Base-by-base conservation (phyloP, 92 coral and sea anemone species). In the Hydrozoanthus gracilis region DNA sequence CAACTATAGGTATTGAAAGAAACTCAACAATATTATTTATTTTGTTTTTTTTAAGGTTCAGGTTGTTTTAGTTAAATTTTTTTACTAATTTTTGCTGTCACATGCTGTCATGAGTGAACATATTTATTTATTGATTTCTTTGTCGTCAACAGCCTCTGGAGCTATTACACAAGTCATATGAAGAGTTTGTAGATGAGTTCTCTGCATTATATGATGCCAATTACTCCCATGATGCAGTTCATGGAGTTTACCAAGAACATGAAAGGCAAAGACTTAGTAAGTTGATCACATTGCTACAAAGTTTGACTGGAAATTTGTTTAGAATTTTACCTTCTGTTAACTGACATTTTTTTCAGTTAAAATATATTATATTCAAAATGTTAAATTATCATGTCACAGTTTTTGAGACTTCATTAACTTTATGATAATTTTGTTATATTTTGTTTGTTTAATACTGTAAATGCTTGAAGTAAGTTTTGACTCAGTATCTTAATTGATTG, bases 161-260 rank as follows among this genome's bases (percentile, higher is more conserved):
- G 52, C 75, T 94, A 71, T 67, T 94, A 46, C 95, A 92, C 87
- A 94, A 94, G 83, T 92, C 98, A 27, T 91, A 90, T 73, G 98
- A 92, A 76, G 98, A 94, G 91, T 94, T 94, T 73, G 71, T 94
- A 14, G 95, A 94, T 62, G 98, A 94, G 82, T 94, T 90, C 88
- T 88, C 86, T 46, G 91, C 94, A 18, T 18, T 94, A 71, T 94
- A 94, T 91, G 95, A 94, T 55, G 87, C 94, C 14, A 93, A 94
- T 60, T 94, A 92, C 68, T 92, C 98, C 47, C 98, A 92, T 73
- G 91, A 86, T 49, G 93, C 98, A 11, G 86, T 92, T 44, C 90
- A 73, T 70, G 95, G 92, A 86, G 98, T 94, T 54, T 94, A 88
- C 78, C 94, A 91, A 86, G 98, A 94, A 58, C 94, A 92, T 77